Conservation (phyloP, 2,113 vertebrate species). For the Heloderma charlesbogerti region DNA sequence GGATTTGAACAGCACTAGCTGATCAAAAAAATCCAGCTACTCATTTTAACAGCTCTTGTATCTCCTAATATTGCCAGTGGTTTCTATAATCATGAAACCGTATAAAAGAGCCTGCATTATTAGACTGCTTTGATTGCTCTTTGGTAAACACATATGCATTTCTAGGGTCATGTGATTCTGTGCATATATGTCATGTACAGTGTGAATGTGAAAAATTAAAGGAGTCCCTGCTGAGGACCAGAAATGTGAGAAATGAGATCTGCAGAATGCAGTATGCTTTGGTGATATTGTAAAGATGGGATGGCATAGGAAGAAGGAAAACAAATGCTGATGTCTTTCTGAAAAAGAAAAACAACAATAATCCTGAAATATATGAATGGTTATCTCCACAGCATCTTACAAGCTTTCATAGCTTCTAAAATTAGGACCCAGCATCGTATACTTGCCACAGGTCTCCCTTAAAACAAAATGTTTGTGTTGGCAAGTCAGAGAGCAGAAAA, state of each 20-base stretch:
- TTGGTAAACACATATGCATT: neutral
- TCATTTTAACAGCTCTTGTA: conserved; percentile 25
- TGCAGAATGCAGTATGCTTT: neutral
- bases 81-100: neutral
- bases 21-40: neutral
- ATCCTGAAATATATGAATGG: conserved; percentile 16
- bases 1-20: neutral
- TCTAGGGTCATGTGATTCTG: neutral
- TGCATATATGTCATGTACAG: neutral
- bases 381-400: conserved; percentile 44
- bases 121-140: neutral
- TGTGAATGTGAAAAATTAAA: too few relatives aligned
- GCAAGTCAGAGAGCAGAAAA: conserved; percentile 73
- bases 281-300: too few relatives aligned
- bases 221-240: neutral
- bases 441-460: conserved; percentile 70
- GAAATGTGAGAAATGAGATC: neutral
- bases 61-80: neutral
- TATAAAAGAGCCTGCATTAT: neutral
- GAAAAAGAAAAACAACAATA: neutral
- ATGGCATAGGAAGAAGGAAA: neutral
- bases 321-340: neutral
- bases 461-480: conserved; percentile 83
- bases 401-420: conserved; percentile 41
- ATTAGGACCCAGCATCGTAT: conserved; percentile 70